phyloP scores from a whole-genome alignment of 2,888 invertebrate genomes.

The Drosophila kokeensis region DNA sequence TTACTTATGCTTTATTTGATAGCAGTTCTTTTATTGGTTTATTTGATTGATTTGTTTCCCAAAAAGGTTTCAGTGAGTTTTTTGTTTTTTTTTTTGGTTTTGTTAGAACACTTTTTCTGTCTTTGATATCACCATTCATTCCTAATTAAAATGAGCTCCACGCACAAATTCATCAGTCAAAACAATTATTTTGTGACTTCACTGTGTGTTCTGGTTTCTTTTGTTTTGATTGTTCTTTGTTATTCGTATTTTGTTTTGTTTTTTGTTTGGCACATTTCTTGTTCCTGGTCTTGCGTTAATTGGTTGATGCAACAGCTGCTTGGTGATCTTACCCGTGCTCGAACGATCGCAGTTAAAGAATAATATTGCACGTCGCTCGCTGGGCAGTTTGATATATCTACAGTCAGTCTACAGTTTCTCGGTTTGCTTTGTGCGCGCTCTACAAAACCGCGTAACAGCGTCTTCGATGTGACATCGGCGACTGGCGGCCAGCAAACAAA shows the following conservation, averaged over 20 bases:
- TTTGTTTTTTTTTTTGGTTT: not conserved
- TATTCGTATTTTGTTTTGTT: not conserved
- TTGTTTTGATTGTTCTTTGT: slow-evolving; percentile 1
- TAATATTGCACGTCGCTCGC: slow-evolving; percentile 28
- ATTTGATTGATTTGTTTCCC: not conserved
- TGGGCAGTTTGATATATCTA: not conserved
- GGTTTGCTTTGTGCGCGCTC: slow-evolving; percentile 44
- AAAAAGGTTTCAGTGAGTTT: not conserved
- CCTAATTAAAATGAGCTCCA: slow-evolving; percentile 31
- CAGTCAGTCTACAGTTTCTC: slow-evolving; percentile 3
- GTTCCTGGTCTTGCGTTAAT: slow-evolving; percentile 11
- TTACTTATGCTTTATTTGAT: not conserved
- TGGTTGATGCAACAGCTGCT: slow-evolving; percentile 9
- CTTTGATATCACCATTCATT: slow-evolving; percentile 3
- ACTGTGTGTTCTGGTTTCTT: not conserved
- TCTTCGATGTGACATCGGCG: slow-evolving; percentile 77
- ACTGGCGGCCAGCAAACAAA: slow-evolving; percentile 70
- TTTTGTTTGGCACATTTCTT: slow-evolving; percentile 11
- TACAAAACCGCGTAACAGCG: slow-evolving; percentile 60
- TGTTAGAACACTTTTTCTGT: slow-evolving; percentile 3
- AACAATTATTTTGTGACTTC: slow-evolving; percentile 8
- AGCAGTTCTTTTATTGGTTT: not conserved
- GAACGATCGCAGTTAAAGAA: slow-evolving; percentile 27
- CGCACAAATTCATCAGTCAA: slow-evolving; percentile 8
- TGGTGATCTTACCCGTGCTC: slow-evolving; percentile 46